Evolutionary conservation across 2,113 vertebrate genomes (phyloP).

Genomic region (Pitta sordida): DNA sequence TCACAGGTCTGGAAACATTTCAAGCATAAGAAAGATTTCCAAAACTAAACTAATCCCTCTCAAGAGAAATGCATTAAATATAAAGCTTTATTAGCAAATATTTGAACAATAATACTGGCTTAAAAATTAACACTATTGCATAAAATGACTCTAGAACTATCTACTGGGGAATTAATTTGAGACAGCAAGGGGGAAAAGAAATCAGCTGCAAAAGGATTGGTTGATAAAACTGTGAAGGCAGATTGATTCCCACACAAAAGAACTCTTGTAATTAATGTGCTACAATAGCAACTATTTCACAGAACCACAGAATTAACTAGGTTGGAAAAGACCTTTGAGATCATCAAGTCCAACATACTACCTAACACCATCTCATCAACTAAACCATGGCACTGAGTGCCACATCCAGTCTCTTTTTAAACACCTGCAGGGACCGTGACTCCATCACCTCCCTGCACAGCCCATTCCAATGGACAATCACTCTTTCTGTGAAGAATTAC

Average conservation of each 20-base stretch:
- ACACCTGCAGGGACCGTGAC: too few species aligned
- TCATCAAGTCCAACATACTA: too few species aligned
- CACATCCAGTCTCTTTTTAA: too few species aligned
- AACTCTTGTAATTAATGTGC: neutral
- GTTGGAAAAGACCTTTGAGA: too few species aligned
- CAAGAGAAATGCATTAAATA: neutral
- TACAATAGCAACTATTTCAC: neutral
- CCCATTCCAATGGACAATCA: too few species aligned
- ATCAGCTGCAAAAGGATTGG: neutral
- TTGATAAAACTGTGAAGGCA: neutral
- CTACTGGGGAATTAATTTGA: rapidly evolving
- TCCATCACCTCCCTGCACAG: too few species aligned
- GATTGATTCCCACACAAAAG: neutral
- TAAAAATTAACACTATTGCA: neutral
- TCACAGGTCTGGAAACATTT: neutral
- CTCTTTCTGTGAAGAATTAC: too few species aligned
- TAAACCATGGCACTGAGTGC: too few species aligned
- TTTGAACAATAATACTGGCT: neutral
- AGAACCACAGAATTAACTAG: too few species aligned
- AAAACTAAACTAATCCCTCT: neutral
- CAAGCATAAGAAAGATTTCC: neutral
- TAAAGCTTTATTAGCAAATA: conserved; percentile 8
- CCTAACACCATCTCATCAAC: too few species aligned
- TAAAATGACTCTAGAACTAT: neutral
- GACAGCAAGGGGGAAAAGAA: rapidly evolving